phyloP scores from a whole-genome alignment of 2,113 vertebrate species.

The Pluvianellus socialis region DNA sequence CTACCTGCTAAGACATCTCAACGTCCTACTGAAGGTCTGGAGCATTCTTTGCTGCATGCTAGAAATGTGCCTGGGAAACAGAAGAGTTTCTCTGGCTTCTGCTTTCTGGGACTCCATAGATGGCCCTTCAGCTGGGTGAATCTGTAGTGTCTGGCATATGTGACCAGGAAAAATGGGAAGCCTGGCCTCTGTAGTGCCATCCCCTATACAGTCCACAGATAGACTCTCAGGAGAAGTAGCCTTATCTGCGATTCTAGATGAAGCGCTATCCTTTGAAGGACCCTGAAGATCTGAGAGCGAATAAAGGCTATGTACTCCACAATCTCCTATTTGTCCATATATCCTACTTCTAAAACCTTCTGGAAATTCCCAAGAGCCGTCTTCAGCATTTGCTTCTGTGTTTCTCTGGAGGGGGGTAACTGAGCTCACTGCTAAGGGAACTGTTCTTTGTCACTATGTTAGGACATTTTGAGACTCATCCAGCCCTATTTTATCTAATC shows the following conservation, averaged over 20 bases:
- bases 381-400: background rate
- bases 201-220: background rate
- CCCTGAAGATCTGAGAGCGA: background rate
- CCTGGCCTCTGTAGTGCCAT: background rate
- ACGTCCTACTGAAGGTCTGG: background rate
- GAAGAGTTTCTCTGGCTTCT: background rate
- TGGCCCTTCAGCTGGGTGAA: background rate
- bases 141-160: rapidly evolving
- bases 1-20: background rate
- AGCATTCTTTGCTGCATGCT: background rate
- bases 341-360: background rate
- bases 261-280: background rate
- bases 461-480: background rate
- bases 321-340: background rate
- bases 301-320: background rate
- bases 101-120: background rate
- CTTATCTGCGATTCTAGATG: background rate
- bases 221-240: background rate
- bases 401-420: background rate
- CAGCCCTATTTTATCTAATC: background rate
- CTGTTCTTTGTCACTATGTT: background rate
- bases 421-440: background rate
- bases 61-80: background rate
- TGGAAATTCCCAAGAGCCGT: background rate
- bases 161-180: background rate